Evolutionary conservation across 2,888 invertebrate genomes (phyloP), one percentile per base, ranked within the genome.

Genomic region (Koerneria pararmatus): DNA sequence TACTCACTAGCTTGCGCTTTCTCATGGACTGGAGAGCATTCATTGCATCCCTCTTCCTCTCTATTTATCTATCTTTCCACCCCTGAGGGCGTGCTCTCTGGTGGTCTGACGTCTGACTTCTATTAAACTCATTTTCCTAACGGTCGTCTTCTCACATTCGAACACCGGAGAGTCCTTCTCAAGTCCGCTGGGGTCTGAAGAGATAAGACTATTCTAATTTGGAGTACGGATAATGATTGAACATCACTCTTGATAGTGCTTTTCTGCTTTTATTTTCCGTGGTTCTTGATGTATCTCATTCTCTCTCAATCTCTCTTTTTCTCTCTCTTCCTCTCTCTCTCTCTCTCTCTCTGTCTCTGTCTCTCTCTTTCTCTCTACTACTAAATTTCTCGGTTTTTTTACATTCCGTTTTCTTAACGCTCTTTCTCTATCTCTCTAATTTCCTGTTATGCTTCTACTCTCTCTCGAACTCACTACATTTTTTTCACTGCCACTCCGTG

Each of bases 311-410:
- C 60, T 57, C 57, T 67, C 54, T 61, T 37, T 48, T 24, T 51
- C 65, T 68, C 60, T 60, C 34, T 54, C 31, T 24, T 49, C 64
- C 27, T 49, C 29, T 24, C 31, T 34, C 32, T 41, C 54, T 60
- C 51, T 57, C 63, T 56, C 46, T 54, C 49, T n/a, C 22, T 49
- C n/a, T n/a, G n/a, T n/a, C 46, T 60, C 60, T n/a, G 46, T 60
- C 60, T n/a, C 5, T 31, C 22, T 65, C 31, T 61, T 34, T 24
- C 63, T 31, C n/a, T 48, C 35, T 46, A 32, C 31, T 57, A 15
- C 37, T 34, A 8, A 22, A 24, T 19, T 35, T 54, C 58, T 34
- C 24, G 24, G 24, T 48, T n/a, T 49, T 34, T n/a, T 49, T 46
- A 32, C 41, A 64, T 59, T 41, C 48, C 59, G 59, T 61, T 51